phyloP scores from a whole-genome alignment of 2,888 invertebrate species.

The Automeris io region DNA sequence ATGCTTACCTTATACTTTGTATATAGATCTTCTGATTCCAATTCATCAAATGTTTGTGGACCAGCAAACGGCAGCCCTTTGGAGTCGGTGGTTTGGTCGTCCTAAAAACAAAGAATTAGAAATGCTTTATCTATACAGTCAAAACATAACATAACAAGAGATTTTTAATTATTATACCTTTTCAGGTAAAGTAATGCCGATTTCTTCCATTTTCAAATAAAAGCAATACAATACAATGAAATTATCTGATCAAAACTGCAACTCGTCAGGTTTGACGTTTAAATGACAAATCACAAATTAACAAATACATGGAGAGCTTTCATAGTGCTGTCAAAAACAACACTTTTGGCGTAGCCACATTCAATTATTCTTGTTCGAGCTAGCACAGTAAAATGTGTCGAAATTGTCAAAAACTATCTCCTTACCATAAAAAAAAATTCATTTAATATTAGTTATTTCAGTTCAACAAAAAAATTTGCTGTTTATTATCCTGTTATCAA shows the following conservation, averaged over 20 bases:
- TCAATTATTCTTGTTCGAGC: no score
- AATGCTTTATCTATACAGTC: background rate
- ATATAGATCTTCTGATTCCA: constrained; percentile 95
- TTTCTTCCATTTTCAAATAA: constrained; percentile 91
- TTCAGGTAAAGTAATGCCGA: constrained; percentile 86
- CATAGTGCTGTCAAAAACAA: no score
- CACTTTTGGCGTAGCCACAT: no score
- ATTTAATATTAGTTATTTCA: no score
- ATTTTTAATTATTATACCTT: constrained; percentile 77
- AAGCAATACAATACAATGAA: background rate
- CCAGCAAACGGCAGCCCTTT: constrained; percentile 81
- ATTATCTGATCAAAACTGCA: constrained; percentile 5
- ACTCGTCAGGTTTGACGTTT: constrained; percentile 10
- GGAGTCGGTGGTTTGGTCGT: constrained; percentile 80
- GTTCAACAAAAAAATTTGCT: no score
- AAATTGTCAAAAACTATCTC: no score
- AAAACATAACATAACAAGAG: background rate
- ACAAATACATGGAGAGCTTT: no score
- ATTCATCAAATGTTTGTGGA: constrained; percentile 84
- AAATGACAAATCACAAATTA: no score
- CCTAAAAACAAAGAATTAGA: constrained; percentile 49
- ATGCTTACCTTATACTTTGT: constrained; percentile 92
- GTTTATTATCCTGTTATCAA: no score
- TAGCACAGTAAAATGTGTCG: no score
- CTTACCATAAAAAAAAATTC: no score